Evolutionary conservation across 2,113 vertebrate genomes (phyloP).

Genomic region (Sclerurus mexicanus): DNA sequence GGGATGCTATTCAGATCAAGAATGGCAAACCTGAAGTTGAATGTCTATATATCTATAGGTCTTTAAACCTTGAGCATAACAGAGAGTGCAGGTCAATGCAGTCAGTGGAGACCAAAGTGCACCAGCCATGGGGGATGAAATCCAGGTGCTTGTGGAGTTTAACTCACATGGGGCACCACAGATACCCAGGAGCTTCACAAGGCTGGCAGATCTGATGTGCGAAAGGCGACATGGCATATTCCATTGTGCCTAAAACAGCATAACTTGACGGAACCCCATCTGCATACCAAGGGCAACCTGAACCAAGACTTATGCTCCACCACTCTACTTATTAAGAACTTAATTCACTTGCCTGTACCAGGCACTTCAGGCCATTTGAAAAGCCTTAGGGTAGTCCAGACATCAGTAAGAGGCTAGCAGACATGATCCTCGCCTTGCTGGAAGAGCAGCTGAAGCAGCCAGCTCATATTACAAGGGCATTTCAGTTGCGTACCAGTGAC

Average conservation of each 20-base stretch:
- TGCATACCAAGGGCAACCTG: not conserved
- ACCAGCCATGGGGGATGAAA: not conserved
- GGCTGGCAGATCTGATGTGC: not conserved
- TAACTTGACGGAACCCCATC: not conserved
- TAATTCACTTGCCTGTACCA: not conserved
- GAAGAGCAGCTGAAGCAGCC: not conserved
- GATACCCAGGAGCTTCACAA: not conserved
- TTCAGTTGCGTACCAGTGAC: not conserved
- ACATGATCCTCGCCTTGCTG: not conserved
- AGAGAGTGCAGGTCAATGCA: not conserved
- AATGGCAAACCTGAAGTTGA: not conserved
- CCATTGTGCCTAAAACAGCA: not conserved
- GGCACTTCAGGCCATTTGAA: not conserved
- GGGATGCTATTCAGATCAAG: not conserved
- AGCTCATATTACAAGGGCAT: not conserved
- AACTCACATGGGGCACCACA: not conserved
- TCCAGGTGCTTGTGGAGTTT: not conserved
- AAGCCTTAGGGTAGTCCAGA: not conserved
- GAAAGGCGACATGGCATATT: not conserved
- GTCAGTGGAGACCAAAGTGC: not conserved
- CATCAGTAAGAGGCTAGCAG: fast-evolving
- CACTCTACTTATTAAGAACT: not conserved
- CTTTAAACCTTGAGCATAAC: not conserved
- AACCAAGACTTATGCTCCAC: not conserved
- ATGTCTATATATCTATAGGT: not conserved